Percentiles rank a stretch among this genome's conserved stretches.
These are phyloP conservation scores for Mesorhabditis spiculigera DNA, from an alignment of 2,888 invertebrate genomes.

Conservation along the genomic window DNA sequence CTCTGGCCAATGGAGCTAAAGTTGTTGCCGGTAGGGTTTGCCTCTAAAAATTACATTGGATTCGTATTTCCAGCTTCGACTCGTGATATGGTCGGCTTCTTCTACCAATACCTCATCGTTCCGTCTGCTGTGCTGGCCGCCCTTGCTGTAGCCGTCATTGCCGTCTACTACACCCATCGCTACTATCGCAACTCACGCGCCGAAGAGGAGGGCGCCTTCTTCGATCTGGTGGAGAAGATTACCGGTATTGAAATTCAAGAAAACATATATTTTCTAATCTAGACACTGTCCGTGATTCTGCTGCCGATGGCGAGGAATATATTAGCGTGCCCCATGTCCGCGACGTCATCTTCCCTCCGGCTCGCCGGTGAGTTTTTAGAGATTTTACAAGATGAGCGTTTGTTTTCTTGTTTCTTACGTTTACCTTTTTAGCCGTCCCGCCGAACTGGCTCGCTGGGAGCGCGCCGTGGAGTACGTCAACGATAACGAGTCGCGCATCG, in stretches of 20 bases:
- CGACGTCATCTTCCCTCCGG: constrained; percentile 80
- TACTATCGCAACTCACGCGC: constrained; percentile 23
- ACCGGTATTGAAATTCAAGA: constrained; percentile 22
- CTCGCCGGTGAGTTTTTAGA: constrained; percentile 54
- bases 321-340: constrained; percentile 84
- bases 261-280: constrained; percentile 10
- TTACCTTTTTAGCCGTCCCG: constrained; percentile 44
- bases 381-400: not conserved
- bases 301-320: constrained; percentile 25
- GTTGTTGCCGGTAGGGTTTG: constrained; percentile 24
- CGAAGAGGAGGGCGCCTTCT: constrained; percentile 27
- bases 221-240: constrained; percentile 45
- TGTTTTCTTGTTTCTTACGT: not conserved
- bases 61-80: constrained; percentile 22
- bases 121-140: constrained; percentile 25
- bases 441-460: constrained; percentile 71
- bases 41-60: not conserved
- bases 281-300: constrained; percentile 26
- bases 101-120: constrained; percentile 46
- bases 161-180: constrained; percentile 28
- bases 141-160: constrained; percentile 22
- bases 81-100: constrained; percentile 32
- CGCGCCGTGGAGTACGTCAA: constrained; percentile 73
- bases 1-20: constrained; percentile 17
- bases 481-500: constrained; percentile 68